These are phyloP conservation scores for Nyctibius grandis DNA, from an alignment of 2,797 vertebrate species.

Conservation along the genomic window DNA sequence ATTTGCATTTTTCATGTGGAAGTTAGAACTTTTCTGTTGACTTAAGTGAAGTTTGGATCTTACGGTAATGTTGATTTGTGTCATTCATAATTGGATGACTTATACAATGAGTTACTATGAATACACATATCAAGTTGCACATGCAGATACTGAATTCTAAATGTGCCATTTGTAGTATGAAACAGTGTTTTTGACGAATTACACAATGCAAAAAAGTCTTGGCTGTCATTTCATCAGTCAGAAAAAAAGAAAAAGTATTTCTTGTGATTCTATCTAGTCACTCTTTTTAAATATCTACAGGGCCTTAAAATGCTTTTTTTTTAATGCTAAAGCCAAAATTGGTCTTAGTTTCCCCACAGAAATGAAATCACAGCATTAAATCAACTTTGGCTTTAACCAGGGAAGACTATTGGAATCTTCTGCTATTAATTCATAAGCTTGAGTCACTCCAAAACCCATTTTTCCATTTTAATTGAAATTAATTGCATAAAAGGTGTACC, in stretches of 20 bases:
- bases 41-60: background rate
- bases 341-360: background rate
- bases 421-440: background rate
- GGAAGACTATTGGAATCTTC: background rate
- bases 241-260: background rate
- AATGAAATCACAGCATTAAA: background rate
- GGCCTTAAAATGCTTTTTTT: background rate
- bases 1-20: background rate
- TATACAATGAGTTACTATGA: background rate
- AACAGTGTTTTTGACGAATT: background rate
- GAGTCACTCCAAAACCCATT: background rate
- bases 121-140: background rate
- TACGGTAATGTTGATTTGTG: background rate
- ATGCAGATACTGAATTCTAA: background rate
- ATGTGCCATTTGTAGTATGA: background rate
- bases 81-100: background rate
- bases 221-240: background rate
- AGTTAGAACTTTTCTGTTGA: background rate
- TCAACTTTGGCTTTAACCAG: background rate
- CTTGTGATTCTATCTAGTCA: background rate
- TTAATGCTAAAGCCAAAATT: background rate
- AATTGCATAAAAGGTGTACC: background rate
- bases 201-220: background rate
- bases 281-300: background rate
- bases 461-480: conserved; percentile 1